Conservation (phyloP, 2,797 vertebrate genomes). For the Oophaga sylvatica region DNA sequence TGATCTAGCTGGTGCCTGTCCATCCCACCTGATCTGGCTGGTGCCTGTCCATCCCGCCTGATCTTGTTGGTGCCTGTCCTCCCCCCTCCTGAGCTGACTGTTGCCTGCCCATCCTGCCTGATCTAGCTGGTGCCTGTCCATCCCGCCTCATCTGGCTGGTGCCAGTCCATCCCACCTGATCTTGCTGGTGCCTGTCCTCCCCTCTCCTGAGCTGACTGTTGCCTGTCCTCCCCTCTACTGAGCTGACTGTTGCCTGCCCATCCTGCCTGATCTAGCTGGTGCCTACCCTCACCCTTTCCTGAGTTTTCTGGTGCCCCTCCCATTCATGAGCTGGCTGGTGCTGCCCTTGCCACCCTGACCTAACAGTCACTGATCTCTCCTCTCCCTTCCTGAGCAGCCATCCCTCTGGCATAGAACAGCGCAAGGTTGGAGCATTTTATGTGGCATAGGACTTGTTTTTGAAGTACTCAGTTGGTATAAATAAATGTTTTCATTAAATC, state of each 20-base stretch:
- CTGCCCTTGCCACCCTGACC: not conserved
- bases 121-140: not conserved
- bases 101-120: no score
- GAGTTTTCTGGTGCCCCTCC: not conserved
- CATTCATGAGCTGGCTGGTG: not conserved
- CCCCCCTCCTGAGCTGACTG: no score
- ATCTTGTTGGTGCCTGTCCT: not conserved
- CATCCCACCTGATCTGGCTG: not conserved
- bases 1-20: no score
- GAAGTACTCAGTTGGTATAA: not conserved
- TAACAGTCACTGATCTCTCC: not conserved
- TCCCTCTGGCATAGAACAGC: not conserved
- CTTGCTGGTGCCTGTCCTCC: no score
- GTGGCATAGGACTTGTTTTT: not conserved
- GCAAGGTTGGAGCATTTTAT: not conserved
- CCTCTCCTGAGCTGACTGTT: not conserved
- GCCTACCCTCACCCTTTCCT: not conserved
- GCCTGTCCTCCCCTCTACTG: not conserved
- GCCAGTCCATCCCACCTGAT: no score
- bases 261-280: not conserved
- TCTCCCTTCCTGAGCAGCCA: not conserved
- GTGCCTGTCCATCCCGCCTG: not conserved
- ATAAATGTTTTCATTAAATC: conserved; percentile 27
- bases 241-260: no score
- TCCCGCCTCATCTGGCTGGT: no score